A percentile compares a stretch with the other conserved stretches of the same genome.
phyloP scores from a whole-genome alignment of 2,113 vertebrate genomes.

The Toxotes jaculatrix region DNA sequence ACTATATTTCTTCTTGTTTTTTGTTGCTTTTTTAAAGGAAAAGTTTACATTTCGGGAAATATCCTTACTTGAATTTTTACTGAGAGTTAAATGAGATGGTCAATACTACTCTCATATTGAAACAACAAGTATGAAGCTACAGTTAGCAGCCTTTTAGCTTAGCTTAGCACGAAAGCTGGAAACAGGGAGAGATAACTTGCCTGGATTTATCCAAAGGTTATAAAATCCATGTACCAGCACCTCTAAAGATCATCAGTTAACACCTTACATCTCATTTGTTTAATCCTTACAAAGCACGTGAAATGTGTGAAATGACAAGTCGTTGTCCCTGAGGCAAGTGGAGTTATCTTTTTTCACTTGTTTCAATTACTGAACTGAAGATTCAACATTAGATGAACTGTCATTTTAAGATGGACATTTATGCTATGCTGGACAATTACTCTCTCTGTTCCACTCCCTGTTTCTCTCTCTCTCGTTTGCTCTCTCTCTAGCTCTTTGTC shows the following conservation, averaged over 20 bases:
- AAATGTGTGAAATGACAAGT: not conserved
- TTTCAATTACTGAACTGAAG: not conserved
- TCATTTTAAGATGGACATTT: constrained; percentile 15
- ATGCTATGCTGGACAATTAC: not conserved
- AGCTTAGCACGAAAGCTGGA: not conserved
- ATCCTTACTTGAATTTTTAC: not conserved
- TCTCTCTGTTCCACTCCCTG: not conserved
- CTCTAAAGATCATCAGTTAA: not conserved
- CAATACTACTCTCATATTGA: not conserved
- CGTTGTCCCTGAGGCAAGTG: not conserved
- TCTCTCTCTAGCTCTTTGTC: no score
- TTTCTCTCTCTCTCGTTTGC: not conserved
- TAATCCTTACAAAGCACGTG: not conserved
- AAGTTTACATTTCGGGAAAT: not conserved
- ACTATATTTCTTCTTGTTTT: not conserved
- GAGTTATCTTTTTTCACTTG: not conserved
- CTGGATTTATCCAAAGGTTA: no score
- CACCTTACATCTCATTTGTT: constrained; percentile 1
- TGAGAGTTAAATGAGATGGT: not conserved
- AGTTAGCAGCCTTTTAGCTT: not conserved
- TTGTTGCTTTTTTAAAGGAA: not conserved
- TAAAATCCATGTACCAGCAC: not conserved
- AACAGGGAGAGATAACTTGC: not conserved
- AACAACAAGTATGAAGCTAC: not conserved
- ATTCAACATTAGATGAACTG: not conserved